A percentile compares a stretch with the other conserved stretches of the same genome.
Evolutionary conservation across 2,888 invertebrate genomes (phyloP).

Genomic region (Cenopis cana): DNA sequence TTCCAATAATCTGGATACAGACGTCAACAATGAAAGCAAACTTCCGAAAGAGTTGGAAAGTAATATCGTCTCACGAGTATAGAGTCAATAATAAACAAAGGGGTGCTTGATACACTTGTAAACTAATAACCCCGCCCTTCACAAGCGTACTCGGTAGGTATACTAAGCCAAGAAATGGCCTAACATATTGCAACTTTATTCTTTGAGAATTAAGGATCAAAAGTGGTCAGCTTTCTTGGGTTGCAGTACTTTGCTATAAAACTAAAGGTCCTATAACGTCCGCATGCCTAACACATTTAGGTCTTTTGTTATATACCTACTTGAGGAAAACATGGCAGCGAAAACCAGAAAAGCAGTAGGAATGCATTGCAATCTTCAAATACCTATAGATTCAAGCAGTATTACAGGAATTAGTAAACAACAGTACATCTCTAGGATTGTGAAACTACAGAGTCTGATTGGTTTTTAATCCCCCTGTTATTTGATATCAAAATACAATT

Average conservation of each 20-base stretch:
- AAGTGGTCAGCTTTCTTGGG: too few species aligned
- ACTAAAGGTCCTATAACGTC: neutral
- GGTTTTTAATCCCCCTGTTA: slow-evolving; percentile 54
- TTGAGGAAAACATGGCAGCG: neutral
- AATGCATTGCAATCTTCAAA: neutral
- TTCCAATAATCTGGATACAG: slow-evolving; percentile 80
- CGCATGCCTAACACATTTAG: neutral
- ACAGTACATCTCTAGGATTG: slow-evolving; percentile 64
- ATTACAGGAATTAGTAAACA: slow-evolving; percentile 70
- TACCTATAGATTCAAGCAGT: neutral
- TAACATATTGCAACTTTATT: too few species aligned
- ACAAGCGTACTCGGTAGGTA: slow-evolving; percentile 54
- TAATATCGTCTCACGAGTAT: slow-evolving; percentile 67
- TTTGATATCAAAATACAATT: slow-evolving; percentile 7
- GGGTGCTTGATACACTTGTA: slow-evolving; percentile 83
- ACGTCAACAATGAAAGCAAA: slow-evolving; percentile 82
- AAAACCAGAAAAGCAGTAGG: neutral
- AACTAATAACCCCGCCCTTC: slow-evolving; percentile 79
- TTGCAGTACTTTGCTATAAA: neutral
- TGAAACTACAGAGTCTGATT: slow-evolving; percentile 61
- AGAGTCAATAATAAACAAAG: slow-evolving; percentile 82
- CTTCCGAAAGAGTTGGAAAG: slow-evolving; percentile 85
- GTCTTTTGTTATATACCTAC: neutral
- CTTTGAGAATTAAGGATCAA: too few species aligned
- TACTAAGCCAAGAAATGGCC: too few species aligned